Percentiles rank a stretch among this genome's conserved stretches.
phyloP scores from a whole-genome alignment of 2,797 vertebrate genomes.

The Emydoidea blandingii region DNA sequence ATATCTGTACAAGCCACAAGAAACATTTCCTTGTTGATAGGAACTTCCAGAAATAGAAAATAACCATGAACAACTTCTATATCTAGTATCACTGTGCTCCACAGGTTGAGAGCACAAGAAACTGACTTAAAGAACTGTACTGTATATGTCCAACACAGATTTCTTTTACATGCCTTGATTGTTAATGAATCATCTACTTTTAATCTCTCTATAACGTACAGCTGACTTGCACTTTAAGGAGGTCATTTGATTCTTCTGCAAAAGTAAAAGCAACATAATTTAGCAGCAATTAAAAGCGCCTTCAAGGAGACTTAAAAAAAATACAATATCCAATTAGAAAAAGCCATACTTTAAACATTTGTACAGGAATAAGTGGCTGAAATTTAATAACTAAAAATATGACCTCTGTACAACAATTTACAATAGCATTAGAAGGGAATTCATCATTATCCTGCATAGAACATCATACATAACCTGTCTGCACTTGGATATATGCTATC shows the following conservation, averaged over 20 bases:
- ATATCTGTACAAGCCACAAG: constrained; percentile 85
- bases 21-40: constrained; percentile 81
- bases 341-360: constrained; percentile 91
- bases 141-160: constrained; percentile 78
- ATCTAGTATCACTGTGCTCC: constrained; percentile 75
- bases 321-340: constrained; percentile 90
- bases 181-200: constrained; percentile 87
- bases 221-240: constrained; percentile 92
- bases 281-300: constrained; percentile 94
- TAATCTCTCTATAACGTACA: constrained; percentile 88
- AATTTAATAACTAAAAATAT: constrained; percentile 90
- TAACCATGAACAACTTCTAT: constrained; percentile 80
- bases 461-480: constrained; percentile 90
- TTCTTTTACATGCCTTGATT: constrained; percentile 83
- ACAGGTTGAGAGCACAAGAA: constrained; percentile 74
- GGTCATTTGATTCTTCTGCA: constrained; percentile 89
- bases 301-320: constrained; percentile 91
- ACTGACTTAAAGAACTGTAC: constrained; percentile 76
- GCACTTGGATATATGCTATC: constrained; percentile 95
- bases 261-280: constrained; percentile 92
- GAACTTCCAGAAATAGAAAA: constrained; percentile 81
- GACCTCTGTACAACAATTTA: constrained; percentile 98
- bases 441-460: constrained; percentile 98
- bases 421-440: constrained; percentile 92
- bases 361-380: constrained; percentile 93